phyloP scores from a whole-genome alignment of 2,888 invertebrate genomes.

The Drosophila parthenogenetica region DNA sequence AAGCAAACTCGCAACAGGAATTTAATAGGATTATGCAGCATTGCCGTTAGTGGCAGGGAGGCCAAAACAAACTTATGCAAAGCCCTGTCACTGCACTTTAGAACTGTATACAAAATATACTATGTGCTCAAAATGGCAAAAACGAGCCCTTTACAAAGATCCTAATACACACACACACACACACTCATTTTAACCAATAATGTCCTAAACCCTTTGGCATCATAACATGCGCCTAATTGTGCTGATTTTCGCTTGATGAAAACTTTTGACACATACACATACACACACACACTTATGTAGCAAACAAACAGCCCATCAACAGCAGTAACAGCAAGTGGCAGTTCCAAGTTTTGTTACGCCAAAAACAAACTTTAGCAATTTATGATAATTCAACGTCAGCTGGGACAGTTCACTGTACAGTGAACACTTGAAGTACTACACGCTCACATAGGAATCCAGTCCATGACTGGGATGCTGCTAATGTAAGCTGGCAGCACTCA shows the following conservation, averaged over 20 bases:
- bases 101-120: conserved; percentile 18
- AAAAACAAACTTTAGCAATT: conserved; percentile 82
- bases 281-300: conserved; percentile 26
- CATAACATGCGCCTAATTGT: conserved; percentile 71
- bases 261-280: conserved; percentile 62
- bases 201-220: conserved; percentile 56
- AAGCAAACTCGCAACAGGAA: conserved; percentile 65
- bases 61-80: conserved; percentile 70
- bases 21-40: conserved; percentile 81
- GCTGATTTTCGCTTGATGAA: conserved; percentile 75
- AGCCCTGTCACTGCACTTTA: conserved; percentile 70
- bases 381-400: conserved; percentile 84
- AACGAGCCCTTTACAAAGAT: neutral
- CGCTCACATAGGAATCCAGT: conserved; percentile 39
- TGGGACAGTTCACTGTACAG: conserved; percentile 72
- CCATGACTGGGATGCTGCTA: conserved; percentile 58
- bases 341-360: conserved; percentile 72
- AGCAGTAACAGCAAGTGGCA: conserved; percentile 46
- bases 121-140: no score
- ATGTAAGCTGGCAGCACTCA: conserved; percentile 53
- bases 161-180: neutral
- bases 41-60: conserved; percentile 45
- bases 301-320: conserved; percentile 52
- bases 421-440: conserved; percentile 52
- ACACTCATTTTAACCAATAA: conserved; percentile 8